These are phyloP conservation scores for Acronicta alni DNA, from an alignment of 2,888 invertebrate species.

Conservation along the genomic window DNA sequence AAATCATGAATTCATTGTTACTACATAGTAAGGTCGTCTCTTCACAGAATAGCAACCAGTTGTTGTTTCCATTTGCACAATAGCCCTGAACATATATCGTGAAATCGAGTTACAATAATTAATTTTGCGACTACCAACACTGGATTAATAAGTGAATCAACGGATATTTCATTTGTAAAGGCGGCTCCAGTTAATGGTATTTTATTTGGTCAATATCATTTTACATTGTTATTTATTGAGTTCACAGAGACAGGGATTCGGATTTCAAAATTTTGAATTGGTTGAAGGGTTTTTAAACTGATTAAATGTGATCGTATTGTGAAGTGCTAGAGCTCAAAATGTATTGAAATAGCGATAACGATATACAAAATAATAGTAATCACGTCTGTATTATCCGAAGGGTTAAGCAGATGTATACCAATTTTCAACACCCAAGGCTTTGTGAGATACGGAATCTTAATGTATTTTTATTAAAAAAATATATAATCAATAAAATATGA, in stretches of 20 bases:
- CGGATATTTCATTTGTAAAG: constrained; percentile 40
- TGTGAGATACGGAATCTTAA: too few relatives aligned
- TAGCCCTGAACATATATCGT: constrained; percentile 10
- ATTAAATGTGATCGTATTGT: too few relatives aligned
- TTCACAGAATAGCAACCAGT: background rate
- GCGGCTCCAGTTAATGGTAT: constrained; percentile 35
- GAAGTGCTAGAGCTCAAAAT: too few relatives aligned
- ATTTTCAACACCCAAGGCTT: too few relatives aligned
- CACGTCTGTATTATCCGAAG: too few relatives aligned
- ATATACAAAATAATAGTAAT: too few relatives aligned
- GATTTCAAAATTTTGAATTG: constrained; percentile 21
- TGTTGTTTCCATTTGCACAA: constrained; percentile 7
- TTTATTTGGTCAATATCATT: constrained; percentile 53
- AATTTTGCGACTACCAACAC: constrained; percentile 33
- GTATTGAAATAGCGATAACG: too few relatives aligned
- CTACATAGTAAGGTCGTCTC: too few relatives aligned
- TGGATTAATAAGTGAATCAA: constrained; percentile 46
- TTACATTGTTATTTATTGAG: constrained; percentile 50
- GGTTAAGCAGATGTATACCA: too few relatives aligned
- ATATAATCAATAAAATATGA: too few relatives aligned
- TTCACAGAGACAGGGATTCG: constrained; percentile 19
- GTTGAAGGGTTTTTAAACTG: background rate
- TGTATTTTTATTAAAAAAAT: too few relatives aligned
- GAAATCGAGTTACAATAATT: constrained; percentile 40
- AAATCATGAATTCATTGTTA: too few relatives aligned